Percentiles rank a stretch among this genome's conserved stretches.
phyloP scores from a whole-genome alignment of 2,113 vertebrate species.

The Ornithorhynchus anatinus region DNA sequence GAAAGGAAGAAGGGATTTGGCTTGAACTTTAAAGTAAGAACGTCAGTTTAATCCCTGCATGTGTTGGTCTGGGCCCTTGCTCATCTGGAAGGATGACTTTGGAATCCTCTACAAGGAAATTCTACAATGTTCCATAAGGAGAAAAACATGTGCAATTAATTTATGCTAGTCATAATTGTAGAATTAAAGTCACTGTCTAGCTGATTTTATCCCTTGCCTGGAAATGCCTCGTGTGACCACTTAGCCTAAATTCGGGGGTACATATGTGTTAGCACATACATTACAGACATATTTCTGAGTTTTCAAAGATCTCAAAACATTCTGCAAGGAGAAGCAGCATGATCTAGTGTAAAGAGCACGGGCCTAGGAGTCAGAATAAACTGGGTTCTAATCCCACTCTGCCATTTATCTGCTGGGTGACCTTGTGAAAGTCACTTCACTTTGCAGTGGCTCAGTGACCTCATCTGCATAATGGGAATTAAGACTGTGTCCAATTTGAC shows the following conservation, averaged over 20 bases:
- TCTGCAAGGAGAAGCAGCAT: no score
- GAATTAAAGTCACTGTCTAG: neutral
- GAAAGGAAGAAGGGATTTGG: neutral
- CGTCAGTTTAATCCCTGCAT: neutral
- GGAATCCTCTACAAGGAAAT: neutral
- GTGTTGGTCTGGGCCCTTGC: neutral
- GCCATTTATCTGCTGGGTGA: no score
- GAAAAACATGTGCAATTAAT: slow-evolving; percentile 10
- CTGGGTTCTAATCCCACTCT: no score
- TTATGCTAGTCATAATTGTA: neutral
- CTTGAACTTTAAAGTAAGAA: neutral
- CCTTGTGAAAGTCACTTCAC: no score
- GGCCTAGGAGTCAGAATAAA: no score
- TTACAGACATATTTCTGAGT: neutral
- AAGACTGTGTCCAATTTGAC: no score
- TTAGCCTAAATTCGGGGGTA: neutral
- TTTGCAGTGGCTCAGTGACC: no score
- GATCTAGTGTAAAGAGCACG: no score
- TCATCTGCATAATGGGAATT: no score
- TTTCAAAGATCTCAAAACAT: no score
- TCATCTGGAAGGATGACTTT: slow-evolving; percentile 2
- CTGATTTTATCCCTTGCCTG: neutral
- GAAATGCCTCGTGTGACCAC: neutral
- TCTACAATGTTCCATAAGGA: neutral
- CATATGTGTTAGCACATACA: neutral